phyloP scores from a whole-genome alignment of 1,140 invertebrate species.

The Spodoptera frugiperda region DNA sequence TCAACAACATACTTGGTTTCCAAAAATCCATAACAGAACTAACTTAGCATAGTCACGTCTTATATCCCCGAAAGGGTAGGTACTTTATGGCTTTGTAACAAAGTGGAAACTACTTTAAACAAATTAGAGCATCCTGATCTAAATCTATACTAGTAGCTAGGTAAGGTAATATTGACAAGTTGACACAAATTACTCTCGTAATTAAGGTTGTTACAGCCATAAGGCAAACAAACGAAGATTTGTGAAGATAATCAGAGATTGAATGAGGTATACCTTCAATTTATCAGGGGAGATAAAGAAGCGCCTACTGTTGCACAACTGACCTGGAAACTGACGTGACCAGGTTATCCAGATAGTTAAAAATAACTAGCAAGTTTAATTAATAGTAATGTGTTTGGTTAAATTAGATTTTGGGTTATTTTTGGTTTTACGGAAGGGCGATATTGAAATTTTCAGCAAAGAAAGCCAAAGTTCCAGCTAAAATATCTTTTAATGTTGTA shows the following conservation, averaged over 20 bases:
- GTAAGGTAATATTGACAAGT: not conserved
- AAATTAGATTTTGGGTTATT: not conserved
- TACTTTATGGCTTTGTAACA: too few species aligned
- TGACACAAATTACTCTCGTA: not conserved
- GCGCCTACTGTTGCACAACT: constrained; percentile 32
- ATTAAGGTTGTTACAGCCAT: constrained; percentile 14
- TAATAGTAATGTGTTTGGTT: not conserved
- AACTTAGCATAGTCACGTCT: too few species aligned
- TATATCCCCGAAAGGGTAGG: too few species aligned
- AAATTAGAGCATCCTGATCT: too few species aligned
- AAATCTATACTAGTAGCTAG: not conserved
- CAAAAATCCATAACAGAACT: too few species aligned
- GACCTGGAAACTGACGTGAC: constrained; percentile 50
- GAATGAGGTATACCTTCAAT: constrained; percentile 30
- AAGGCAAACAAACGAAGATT: constrained; percentile 20
- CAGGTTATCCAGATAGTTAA: constrained; percentile 42
- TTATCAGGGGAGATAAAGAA: constrained; percentile 38
- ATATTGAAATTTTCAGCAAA: too few species aligned
- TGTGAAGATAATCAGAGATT: constrained; percentile 38
- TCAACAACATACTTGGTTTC: too few species aligned
- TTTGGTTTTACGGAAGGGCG: not conserved
- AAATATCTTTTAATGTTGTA: too few species aligned
- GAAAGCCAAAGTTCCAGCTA: too few species aligned
- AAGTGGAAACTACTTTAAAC: too few species aligned
- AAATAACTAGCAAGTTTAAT: constrained; percentile 21